These are phyloP conservation scores for Cricetomys ansorgei DNA, from an alignment of 2,113 vertebrate species.

Conservation along the genomic window DNA sequence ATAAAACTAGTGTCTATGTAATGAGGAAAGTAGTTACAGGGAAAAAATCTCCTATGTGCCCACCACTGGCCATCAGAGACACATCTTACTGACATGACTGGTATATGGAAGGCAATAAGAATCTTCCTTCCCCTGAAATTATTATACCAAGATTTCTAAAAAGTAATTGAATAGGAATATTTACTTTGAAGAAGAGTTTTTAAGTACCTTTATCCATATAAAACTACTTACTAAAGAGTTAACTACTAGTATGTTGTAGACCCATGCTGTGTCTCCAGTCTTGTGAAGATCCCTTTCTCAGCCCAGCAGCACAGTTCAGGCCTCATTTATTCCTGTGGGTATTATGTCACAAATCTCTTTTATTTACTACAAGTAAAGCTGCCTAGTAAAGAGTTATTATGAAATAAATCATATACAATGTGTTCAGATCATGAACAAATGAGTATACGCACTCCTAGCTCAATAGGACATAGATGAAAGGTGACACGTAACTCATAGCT, in stretches of 20 bases:
- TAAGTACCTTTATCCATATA: background rate
- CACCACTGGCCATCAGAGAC: background rate
- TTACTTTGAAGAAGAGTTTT: background rate
- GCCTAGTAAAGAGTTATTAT: background rate
- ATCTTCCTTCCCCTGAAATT: fast-evolving
- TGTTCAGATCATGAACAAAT: conserved; percentile 1
- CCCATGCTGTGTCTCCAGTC: background rate
- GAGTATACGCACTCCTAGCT: background rate
- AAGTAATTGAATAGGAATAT: background rate
- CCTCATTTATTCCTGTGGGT: background rate
- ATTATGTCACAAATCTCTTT: background rate
- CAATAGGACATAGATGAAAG: background rate
- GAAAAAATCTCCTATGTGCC: background rate
- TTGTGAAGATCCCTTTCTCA: background rate
- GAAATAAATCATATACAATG: background rate
- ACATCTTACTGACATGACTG: background rate
- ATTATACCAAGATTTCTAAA: background rate
- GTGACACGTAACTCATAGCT: background rate
- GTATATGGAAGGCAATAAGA: background rate
- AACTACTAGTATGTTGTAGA: background rate
- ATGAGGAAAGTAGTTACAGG: background rate
- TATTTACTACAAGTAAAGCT: background rate
- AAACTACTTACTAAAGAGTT: background rate
- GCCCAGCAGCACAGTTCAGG: background rate
- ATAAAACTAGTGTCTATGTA: background rate